phyloP scores from a whole-genome alignment of 2,113 vertebrate species.

The Rhynchopsitta pachyrhyncha region DNA sequence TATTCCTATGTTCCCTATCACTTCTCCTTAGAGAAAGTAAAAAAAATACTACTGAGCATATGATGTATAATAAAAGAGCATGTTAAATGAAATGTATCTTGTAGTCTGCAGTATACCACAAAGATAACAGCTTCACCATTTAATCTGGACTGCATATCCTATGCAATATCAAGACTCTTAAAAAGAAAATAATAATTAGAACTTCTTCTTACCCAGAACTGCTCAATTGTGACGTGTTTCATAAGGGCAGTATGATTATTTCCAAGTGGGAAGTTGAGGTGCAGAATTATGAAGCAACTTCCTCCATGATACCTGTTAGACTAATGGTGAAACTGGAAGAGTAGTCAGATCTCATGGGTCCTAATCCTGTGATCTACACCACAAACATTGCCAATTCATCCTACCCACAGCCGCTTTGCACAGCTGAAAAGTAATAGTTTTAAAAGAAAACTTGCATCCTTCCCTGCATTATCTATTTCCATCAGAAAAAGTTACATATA shows the following conservation, averaged over 20 bases:
- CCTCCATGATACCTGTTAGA: background rate
- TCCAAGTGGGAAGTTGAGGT: background rate
- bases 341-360: background rate
- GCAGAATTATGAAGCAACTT: background rate
- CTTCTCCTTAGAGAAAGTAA: constrained; percentile 1
- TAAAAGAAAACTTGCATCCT: background rate
- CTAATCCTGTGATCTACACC: background rate
- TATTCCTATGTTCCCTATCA: background rate
- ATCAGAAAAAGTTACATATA: background rate
- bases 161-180: background rate
- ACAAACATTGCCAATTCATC: background rate
- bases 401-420: background rate
- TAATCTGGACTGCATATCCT: background rate
- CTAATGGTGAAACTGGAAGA: background rate
- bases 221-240: background rate
- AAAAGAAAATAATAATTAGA: background rate
- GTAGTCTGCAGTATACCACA: background rate
- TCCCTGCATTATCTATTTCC: background rate
- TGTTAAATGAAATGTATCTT: background rate
- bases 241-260: background rate
- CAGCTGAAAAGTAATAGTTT: background rate
- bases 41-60: background rate
- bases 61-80: background rate
- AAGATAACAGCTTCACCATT: background rate
- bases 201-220: background rate